Evolutionary conservation across 2,113 vertebrate genomes (phyloP).

Genomic region (Calidris pygmaea): DNA sequence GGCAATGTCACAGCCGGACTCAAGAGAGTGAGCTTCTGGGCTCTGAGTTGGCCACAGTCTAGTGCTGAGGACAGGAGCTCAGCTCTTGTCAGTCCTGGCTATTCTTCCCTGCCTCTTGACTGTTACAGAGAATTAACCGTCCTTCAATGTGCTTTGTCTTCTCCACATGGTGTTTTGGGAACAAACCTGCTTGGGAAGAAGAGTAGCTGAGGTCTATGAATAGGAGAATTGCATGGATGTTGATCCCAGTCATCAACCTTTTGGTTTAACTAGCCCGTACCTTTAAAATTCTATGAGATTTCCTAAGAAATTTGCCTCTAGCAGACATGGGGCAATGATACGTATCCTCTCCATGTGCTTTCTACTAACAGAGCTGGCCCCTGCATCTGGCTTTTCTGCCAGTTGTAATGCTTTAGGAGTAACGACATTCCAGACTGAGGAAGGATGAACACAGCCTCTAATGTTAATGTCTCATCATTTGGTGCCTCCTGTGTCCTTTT

Average conservation of each 20-base stretch:
- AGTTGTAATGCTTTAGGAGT: not conserved
- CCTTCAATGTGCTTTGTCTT: not conserved
- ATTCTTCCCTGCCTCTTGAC: not conserved
- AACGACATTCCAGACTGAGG: not conserved
- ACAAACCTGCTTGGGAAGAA: not conserved
- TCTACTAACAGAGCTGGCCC: not conserved
- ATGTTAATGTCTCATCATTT: slow-evolving; percentile 39
- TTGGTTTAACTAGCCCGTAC: not conserved
- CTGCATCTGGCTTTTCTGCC: not conserved
- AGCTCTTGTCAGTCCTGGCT: not conserved
- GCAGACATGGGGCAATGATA: not conserved
- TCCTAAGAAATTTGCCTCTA: not conserved
- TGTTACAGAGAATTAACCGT: not conserved
- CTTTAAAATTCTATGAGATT: not conserved
- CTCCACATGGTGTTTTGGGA: not conserved
- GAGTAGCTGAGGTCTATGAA: not conserved
- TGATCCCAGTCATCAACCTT: not conserved
- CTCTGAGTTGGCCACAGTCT: not conserved
- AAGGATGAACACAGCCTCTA: not conserved
- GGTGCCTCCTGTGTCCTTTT: slow-evolving; percentile 10
- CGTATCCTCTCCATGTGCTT: not conserved
- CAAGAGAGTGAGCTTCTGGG: not conserved
- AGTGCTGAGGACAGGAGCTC: not conserved
- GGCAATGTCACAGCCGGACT: not conserved
- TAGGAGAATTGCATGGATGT: not conserved